Evolutionary conservation across 2,113 vertebrate species (phyloP), one percentile per base, ranked within the genome.

Genomic region (Epinephelus cyanopodus): DNA sequence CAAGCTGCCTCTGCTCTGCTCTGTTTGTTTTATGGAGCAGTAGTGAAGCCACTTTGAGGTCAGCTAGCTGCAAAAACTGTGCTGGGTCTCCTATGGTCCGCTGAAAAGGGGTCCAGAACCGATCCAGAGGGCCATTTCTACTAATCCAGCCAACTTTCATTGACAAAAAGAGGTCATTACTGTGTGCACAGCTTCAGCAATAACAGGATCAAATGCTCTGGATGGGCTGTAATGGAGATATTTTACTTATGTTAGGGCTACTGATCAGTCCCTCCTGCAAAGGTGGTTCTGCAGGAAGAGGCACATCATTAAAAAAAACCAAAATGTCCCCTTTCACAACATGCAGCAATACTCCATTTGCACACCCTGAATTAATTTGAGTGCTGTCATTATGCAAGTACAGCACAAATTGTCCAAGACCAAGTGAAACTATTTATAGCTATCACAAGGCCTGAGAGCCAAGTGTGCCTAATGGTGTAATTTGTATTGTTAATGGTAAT

Each of bases 401-500:
- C 84, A 79, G 85, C 89, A 90, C 94, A 95, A 93, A 94, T 92
- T 94, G 91, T 91, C 89, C 86, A 88, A 91, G 84, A 93, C 88
- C 88, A 92, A 94, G 90, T 84, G 88, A 93, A 94, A 83, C 93
- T 95, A 95, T 94, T 95, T 92, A 93, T 93, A 95, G 91, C 81
- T 58, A 42, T 74, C 90, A 87, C 89, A 77, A 85, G 79, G 88
- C 89, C 92, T 81, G 79, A 89, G 90, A 93, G 93, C 92, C 87
- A 90, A 93, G 88, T 92, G 80, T 81, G 92, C 84, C 92, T 95
- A 94, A 96, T 95, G 93, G 95, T 86, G 92, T 93, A 83, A 95
- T 96, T 94, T 95, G 94, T 94, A 95, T 95, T 94, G 91, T 93
- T 95, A 94, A 95, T 95, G 94, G 91, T 92, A 93, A 94, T 93